Conservation (phyloP, 1,140 invertebrate species). For the Heliothis subflexa region DNA sequence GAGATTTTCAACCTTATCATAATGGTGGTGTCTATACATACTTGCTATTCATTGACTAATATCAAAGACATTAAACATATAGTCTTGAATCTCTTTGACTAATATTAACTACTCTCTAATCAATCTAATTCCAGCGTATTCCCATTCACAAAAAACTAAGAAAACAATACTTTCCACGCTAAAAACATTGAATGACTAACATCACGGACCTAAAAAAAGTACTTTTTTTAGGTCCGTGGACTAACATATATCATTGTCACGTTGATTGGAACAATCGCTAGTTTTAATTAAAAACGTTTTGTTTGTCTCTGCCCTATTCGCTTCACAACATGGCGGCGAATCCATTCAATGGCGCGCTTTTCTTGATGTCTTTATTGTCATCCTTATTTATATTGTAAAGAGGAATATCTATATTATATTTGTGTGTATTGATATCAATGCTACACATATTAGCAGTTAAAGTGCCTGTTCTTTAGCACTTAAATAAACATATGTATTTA, state of each 20-base stretch:
- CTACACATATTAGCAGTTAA: no score
- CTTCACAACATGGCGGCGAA: not conserved
- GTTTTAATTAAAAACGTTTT: constrained; percentile 45
- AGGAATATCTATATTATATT: no score
- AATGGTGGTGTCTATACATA: no score
- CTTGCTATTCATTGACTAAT: no score
- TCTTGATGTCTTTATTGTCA: not conserved
- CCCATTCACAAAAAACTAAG: constrained; percentile 6
- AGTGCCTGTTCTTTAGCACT: no score
- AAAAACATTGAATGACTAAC: constrained; percentile 25
- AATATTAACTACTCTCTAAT: not conserved
- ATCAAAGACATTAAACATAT: no score
- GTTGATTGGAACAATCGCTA: constrained; percentile 43
- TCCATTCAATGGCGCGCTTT: not conserved
- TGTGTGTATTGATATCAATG: no score
- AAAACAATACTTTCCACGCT: constrained; percentile 6
- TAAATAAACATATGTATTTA: no score
- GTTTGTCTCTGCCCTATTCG: constrained; percentile 25
- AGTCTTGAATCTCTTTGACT: no score
- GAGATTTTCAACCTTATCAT: no score
- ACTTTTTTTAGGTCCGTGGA: no score
- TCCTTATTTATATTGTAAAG: not conserved
- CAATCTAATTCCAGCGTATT: not conserved
- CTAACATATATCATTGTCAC: constrained; percentile 23
- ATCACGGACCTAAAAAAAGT: no score